Evolutionary conservation across 2,797 vertebrate genomes (phyloP).

Genomic region (Cottoperca gobio): DNA sequence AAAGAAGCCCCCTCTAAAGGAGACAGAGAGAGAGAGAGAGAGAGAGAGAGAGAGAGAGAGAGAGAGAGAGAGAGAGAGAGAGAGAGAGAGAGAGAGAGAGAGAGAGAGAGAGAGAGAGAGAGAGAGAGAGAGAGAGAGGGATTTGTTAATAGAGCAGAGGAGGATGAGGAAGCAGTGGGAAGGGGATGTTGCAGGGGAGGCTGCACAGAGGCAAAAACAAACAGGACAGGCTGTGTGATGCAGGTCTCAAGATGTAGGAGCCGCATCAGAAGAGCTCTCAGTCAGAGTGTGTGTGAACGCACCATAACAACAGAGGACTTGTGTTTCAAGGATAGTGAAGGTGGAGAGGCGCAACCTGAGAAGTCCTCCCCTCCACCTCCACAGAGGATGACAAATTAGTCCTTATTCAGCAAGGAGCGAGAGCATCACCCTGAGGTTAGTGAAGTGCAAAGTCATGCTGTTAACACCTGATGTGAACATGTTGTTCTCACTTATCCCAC

Average conservation of each 20-base stretch:
- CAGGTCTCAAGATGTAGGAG: conserved; percentile 72
- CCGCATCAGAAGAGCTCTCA: conserved; percentile 54
- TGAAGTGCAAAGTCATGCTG: conserved; percentile 79
- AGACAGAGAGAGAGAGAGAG: conserved; percentile 38
- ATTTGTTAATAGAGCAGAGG: conserved; percentile 56
- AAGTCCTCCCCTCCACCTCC: conserved; percentile 51
- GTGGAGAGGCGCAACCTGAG: conserved; percentile 76
- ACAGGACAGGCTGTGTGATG: conserved; percentile 48
- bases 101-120: conserved; percentile 45
- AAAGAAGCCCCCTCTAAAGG: conserved; percentile 51
- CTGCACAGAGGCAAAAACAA: conserved; percentile 62
- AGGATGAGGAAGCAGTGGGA: conserved; percentile 64
- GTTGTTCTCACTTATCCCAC: conserved; percentile 13
- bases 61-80: conserved; percentile 33
- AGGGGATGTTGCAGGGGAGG: conserved; percentile 62
- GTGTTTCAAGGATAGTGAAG: conserved; percentile 80
- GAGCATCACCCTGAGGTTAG: conserved; percentile 72
- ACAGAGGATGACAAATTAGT: conserved; percentile 81
- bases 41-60: conserved; percentile 12
- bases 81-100: conserved; percentile 45
- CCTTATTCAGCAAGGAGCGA: conserved; percentile 75
- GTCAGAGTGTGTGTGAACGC: conserved; percentile 40
- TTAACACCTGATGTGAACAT: conserved; percentile 33
- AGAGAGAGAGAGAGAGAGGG: conserved; percentile 40
- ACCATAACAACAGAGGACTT: conserved; percentile 59